Percentiles rank a stretch among this genome's conserved stretches.
Evolutionary conservation across 2,888 invertebrate species (phyloP).

Genomic region (Volucella inflata): DNA sequence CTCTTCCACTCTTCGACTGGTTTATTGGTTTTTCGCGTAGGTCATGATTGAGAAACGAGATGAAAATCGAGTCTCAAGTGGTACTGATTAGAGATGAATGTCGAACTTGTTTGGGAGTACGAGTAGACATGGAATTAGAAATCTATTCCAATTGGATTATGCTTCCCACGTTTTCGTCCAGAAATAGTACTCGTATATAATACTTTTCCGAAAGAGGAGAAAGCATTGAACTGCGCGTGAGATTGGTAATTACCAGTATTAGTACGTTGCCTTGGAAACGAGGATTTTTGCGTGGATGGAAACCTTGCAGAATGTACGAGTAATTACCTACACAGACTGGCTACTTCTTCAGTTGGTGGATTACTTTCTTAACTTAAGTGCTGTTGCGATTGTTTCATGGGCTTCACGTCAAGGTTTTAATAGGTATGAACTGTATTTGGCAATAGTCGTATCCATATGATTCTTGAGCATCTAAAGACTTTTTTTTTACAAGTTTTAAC

Average conservation of each 20-base stretch:
- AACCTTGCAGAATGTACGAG: neutral
- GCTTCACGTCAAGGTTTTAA: no score
- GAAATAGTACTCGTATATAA: no score
- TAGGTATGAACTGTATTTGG: no score
- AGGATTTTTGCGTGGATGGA: neutral
- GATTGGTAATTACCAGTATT: constrained; percentile 15
- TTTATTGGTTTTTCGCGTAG: constrained; percentile 44
- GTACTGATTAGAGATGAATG: neutral
- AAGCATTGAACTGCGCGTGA: constrained; percentile 17
- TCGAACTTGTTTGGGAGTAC: constrained; percentile 17
- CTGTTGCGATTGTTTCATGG: no score
- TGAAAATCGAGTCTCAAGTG: constrained; percentile 3
- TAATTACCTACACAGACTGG: neutral
- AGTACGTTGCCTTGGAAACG: constrained; percentile 29
- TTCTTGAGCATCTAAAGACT: no score
- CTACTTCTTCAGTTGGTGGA: neutral
- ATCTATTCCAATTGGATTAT: constrained; percentile 8
- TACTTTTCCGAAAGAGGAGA: neutral
- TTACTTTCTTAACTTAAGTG: neutral
- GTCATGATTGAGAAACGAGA: constrained; percentile 43
- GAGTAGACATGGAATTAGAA: constrained; percentile 30
- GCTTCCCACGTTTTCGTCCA: constrained; percentile 42
- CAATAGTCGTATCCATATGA: no score
- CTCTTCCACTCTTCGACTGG: constrained; percentile 4
- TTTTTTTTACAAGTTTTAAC: no score